Conservation (phyloP, 2,888 invertebrate species). For the Adelphocoris suturalis region DNA sequence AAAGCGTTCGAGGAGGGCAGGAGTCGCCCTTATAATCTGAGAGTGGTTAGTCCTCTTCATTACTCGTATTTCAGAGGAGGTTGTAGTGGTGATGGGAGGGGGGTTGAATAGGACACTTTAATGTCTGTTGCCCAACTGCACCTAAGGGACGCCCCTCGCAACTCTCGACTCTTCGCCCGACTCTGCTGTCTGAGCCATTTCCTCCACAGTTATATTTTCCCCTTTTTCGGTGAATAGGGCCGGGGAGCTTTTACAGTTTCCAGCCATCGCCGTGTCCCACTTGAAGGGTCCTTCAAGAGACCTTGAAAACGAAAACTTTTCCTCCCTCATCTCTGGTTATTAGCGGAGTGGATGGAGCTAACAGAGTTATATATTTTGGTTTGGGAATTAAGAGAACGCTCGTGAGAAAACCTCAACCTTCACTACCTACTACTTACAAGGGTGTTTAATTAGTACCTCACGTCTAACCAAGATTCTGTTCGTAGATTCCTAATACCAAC, state of each 20-base stretch:
- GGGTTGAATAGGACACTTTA: conserved; percentile 31
- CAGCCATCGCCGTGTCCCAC: not conserved
- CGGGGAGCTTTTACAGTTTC: not conserved
- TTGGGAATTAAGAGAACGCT: not conserved
- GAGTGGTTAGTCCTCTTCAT: conserved; percentile 14
- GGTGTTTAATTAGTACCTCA: not conserved
- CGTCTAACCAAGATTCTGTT: not conserved
- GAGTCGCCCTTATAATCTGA: not conserved
- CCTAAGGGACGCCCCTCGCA: conserved; percentile 27
- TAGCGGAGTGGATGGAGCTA: conserved; percentile 16
- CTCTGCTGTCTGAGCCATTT: conserved; percentile 6
- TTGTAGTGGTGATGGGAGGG: not conserved
- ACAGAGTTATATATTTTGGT: not conserved
- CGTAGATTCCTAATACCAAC: not conserved
- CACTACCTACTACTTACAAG: not conserved
- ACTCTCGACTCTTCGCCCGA: not conserved
- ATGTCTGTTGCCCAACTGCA: conserved; percentile 20
- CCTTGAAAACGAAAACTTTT: conserved; percentile 13
- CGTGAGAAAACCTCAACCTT: not conserved
- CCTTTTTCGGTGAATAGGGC: not conserved
- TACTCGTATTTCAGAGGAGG: conserved; percentile 11
- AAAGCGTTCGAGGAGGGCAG: not conserved
- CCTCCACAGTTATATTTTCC: not conserved
- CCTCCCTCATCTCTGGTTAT: not conserved
- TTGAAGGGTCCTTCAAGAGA: not conserved